Evolutionary conservation across 37 sponge, comb jelly and placozoan genomes (phyloP).

Genomic region (Petrosia ficiformis): DNA sequence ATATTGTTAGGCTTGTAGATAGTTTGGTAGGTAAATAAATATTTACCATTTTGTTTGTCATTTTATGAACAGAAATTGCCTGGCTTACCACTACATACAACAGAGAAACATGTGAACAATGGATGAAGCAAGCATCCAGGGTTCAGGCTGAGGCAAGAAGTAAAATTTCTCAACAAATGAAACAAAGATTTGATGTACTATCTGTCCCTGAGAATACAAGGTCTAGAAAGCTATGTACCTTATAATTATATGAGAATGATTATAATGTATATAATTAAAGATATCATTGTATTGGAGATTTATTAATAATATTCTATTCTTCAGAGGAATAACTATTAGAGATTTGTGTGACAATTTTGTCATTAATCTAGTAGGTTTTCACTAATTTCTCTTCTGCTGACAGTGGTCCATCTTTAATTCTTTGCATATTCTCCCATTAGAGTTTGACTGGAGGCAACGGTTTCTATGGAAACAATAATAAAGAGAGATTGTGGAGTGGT

Average conservation of each 20-base stretch:
- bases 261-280: too few relatives aligned
- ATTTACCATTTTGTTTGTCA: too few relatives aligned
- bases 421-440: conserved; percentile 13
- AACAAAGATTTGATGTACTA: conserved; percentile 61
- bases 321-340: conserved; percentile 60
- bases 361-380: conserved; percentile 57
- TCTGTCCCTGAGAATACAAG: conserved; percentile 27
- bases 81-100: conserved; percentile 44
- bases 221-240: not conserved
- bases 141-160: conserved; percentile 45
- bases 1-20: too few relatives aligned
- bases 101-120: conserved; percentile 23
- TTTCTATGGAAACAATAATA: conserved; percentile 60
- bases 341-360: conserved; percentile 38
- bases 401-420: not conserved
- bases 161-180: conserved; percentile 49
- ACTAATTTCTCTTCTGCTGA: too few relatives aligned
- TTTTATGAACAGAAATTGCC: conserved; percentile 22
- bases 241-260: too few relatives aligned
- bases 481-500: conserved; percentile 68
- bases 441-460: conserved; percentile 65
- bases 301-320: not conserved
- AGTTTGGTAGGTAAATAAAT: too few relatives aligned
- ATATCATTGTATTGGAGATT: too few relatives aligned
- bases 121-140: conserved; percentile 40